Percentiles rank a stretch among this genome's conserved stretches.
Conservation (phyloP, 2,888 invertebrate species). For the Drosophila acutilabella region DNA sequence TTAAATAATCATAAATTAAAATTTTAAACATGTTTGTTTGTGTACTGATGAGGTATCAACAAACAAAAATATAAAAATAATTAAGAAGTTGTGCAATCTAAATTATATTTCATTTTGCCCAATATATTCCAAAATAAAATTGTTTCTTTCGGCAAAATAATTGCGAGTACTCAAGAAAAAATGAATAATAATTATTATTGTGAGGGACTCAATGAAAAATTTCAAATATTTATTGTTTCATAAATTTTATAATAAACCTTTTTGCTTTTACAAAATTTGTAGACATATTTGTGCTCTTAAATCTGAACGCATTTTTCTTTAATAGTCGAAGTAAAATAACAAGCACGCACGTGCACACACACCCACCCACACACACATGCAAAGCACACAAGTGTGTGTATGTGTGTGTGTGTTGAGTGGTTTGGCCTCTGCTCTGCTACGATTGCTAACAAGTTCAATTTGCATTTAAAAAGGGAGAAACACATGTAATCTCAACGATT, state of each 20-base stretch:
- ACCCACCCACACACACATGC: not conserved
- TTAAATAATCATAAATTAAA: too few relatives aligned
- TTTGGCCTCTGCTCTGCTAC: slow-evolving; percentile 55
- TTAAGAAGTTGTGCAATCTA: too few relatives aligned
- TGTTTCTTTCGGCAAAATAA: too few relatives aligned
- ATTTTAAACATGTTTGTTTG: too few relatives aligned
- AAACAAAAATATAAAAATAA: too few relatives aligned
- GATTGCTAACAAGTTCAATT: slow-evolving; percentile 77
- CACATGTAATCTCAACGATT: slow-evolving; percentile 79
- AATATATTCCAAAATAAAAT: too few relatives aligned
- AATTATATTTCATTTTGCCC: too few relatives aligned
- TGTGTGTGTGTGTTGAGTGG: slow-evolving; percentile 45
- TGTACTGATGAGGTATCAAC: too few relatives aligned
- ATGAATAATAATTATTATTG: too few relatives aligned
- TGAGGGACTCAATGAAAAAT: too few relatives aligned
- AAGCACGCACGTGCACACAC: slow-evolving; percentile 8
- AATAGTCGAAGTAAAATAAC: slow-evolving; percentile 27
- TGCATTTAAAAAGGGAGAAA: slow-evolving; percentile 75
- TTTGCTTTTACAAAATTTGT: not conserved
- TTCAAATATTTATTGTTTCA: too few relatives aligned
- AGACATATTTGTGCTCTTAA: slow-evolving; percentile 11
- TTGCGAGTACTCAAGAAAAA: too few relatives aligned
- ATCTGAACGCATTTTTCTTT: slow-evolving; percentile 45
- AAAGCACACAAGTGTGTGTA: slow-evolving; percentile 10
- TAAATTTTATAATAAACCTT: not conserved